These are phyloP conservation scores for Chalcis sispes DNA, from an alignment of 2,888 invertebrate genomes.

Conservation along the genomic window DNA sequence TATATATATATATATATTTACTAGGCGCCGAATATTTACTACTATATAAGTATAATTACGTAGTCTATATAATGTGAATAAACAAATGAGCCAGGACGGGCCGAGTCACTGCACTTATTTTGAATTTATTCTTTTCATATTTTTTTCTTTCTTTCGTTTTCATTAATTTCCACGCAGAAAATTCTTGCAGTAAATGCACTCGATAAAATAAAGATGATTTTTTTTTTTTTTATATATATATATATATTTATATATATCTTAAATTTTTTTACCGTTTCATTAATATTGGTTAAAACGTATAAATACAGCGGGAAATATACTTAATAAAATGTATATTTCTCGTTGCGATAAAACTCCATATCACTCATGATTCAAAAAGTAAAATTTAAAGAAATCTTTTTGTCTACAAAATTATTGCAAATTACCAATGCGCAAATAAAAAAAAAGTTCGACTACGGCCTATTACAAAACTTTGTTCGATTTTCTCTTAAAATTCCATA, in stretches of 20 bases:
- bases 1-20: too few relatives aligned
- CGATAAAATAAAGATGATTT: conserved; percentile 4
- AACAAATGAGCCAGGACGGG: conserved; percentile 55
- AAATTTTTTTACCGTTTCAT: conserved; percentile 9
- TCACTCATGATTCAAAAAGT: not conserved
- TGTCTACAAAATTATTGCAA: not conserved
- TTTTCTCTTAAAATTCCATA: conserved; percentile 24
- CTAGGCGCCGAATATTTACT: conserved; percentile 45
- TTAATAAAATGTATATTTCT: not conserved
- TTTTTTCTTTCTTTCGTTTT: conserved; percentile 23
- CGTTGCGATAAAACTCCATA: not conserved
- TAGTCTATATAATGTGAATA: conserved; percentile 37
- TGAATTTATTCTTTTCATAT: conserved; percentile 5
- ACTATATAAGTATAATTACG: conserved; percentile 43
- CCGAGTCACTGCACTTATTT: conserved; percentile 50
- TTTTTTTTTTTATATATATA: not conserved
- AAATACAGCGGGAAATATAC: conserved; percentile 8
- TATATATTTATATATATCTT: conserved; percentile 3
- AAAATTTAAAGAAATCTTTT: conserved; percentile 14
- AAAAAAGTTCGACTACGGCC: not conserved
- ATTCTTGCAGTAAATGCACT: conserved; percentile 48
- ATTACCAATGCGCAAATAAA: not conserved
- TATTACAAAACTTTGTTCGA: conserved; percentile 38
- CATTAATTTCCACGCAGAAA: too few relatives aligned
- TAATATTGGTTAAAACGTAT: conserved; percentile 40